Conservation (phyloP, 2,113 vertebrate species). For the Bos javanicus region DNA sequence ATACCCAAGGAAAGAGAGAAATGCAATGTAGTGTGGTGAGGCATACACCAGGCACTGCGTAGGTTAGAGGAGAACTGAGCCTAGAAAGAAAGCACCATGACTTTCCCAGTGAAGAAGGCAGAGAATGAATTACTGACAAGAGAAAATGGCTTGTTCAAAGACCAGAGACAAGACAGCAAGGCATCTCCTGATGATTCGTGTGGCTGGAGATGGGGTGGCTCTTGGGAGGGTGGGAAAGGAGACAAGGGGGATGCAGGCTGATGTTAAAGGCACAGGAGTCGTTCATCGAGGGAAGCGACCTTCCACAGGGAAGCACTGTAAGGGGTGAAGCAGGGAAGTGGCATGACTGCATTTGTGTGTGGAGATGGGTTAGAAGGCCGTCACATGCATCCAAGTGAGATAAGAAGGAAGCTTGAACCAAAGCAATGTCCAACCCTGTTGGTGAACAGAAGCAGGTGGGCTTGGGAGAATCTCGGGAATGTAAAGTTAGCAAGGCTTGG, state of each 20-base stretch:
- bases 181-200: neutral
- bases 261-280: neutral
- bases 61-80: neutral
- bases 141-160: neutral
- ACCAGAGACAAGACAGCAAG: neutral
- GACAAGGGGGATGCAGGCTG: no score
- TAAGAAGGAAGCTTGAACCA: neutral
- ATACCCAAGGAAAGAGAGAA: neutral
- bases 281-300: neutral
- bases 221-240: neutral
- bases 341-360: neutral
- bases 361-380: neutral
- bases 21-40: neutral
- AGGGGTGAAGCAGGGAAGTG: neutral
- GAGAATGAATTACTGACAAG: neutral
- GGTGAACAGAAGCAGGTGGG: neutral
- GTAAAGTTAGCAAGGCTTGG: neutral
- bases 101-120: neutral
- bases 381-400: neutral
- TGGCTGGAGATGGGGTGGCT: neutral
- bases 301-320: neutral
- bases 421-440: neutral
- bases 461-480: neutral
- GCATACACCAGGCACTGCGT: neutral
- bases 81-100: neutral